Conservation (phyloP, 1,140 invertebrate species). For the Orius laevigatus region DNA sequence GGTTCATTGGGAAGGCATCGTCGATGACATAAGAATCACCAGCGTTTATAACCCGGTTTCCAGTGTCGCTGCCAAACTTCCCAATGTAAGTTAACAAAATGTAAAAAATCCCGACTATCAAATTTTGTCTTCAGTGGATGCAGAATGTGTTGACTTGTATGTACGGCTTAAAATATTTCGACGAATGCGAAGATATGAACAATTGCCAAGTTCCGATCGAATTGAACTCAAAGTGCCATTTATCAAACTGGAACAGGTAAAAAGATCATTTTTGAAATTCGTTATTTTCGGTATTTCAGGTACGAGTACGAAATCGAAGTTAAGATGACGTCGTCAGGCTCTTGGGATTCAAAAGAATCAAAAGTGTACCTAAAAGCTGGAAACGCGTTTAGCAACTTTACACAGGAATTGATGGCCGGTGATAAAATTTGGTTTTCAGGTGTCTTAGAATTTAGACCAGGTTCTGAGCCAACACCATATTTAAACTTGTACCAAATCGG, state of each 20-base stretch:
- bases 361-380: conserved; percentile 41
- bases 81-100: conserved; percentile 12
- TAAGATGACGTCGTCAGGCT: conserved; percentile 44
- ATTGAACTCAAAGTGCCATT: conserved; percentile 39
- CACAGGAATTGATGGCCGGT: conserved; percentile 39
- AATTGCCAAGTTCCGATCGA: conserved; percentile 32
- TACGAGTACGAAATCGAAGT: conserved; percentile 53
- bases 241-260: conserved; percentile 47
- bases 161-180: conserved; percentile 41
- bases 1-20: conserved; percentile 54
- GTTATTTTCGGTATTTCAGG: conserved; percentile 21
- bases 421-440: conserved; percentile 60
- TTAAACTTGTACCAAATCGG: conserved; percentile 44
- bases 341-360: conserved; percentile 40
- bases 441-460: conserved; percentile 25
- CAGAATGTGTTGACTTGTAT: conserved; percentile 43
- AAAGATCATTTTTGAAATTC: conserved; percentile 20
- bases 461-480: conserved; percentile 36
- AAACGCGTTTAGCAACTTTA: conserved; percentile 53
- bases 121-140: conserved; percentile 28
- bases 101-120: conserved; percentile 3
- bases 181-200: conserved; percentile 32
- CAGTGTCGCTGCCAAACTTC: conserved; percentile 13
- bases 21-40: conserved; percentile 44
- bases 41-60: conserved; percentile 42